A percentile compares a stretch with the other conserved stretches of the same genome.
These are phyloP conservation scores for Poeciliopsis prolifica DNA, from an alignment of 2,113 vertebrate species.

Conservation along the genomic window DNA sequence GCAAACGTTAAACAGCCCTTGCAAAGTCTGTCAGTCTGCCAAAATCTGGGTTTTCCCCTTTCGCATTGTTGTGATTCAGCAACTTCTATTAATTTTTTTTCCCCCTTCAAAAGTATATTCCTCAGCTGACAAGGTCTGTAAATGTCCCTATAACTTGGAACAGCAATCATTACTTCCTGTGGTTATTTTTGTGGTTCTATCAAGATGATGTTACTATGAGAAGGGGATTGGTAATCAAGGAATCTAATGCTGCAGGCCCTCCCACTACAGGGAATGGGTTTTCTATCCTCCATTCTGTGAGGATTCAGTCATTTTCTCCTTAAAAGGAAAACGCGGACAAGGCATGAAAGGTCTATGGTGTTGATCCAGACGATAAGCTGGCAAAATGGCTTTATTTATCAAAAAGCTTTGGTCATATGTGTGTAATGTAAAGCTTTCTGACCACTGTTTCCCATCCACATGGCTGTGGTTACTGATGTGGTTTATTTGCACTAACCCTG, in stretches of 20 bases:
- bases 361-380: constrained; percentile 67
- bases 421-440: constrained; percentile 60
- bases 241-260: constrained; percentile 39
- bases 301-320: constrained; percentile 67
- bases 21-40: constrained; percentile 84
- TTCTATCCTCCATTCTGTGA: constrained; percentile 48
- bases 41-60: constrained; percentile 88
- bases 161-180: constrained; percentile 86
- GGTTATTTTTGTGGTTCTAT: constrained; percentile 79
- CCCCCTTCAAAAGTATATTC: constrained; percentile 88
- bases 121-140: constrained; percentile 78
- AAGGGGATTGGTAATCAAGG: constrained; percentile 75
- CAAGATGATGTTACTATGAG: constrained; percentile 68
- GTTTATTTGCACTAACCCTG: constrained; percentile 50
- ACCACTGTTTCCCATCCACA: constrained; percentile 59
- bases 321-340: constrained; percentile 48
- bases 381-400: constrained; percentile 61
- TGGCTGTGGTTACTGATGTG: constrained; percentile 57
- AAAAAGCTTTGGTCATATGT: constrained; percentile 59
- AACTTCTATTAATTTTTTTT: constrained; percentile 79
- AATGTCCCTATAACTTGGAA: constrained; percentile 84
- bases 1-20: constrained; percentile 73
- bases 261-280: constrained; percentile 11
- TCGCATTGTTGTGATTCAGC: constrained; percentile 79
- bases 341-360: constrained; percentile 46